Conservation (phyloP, 2,888 invertebrate species). For the Hemaris fuciformis region DNA sequence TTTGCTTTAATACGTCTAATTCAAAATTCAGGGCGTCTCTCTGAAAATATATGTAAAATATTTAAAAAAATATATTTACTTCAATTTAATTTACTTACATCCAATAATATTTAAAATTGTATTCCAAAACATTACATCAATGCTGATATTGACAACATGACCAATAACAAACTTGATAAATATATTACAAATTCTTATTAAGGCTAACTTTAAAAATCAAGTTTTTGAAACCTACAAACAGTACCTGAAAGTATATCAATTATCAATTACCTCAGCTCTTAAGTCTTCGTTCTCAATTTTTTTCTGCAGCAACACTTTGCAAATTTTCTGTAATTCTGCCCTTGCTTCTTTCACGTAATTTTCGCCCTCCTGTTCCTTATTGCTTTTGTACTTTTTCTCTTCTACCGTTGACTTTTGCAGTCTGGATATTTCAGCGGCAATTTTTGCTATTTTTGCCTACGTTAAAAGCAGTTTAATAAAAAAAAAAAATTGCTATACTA, state of each 20-base stretch:
- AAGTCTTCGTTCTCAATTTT: conserved; percentile 66
- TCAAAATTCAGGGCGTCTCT: conserved; percentile 53
- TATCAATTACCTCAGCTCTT: conserved; percentile 49
- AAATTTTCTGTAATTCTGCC: conserved; percentile 60
- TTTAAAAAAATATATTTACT: conserved; percentile 1
- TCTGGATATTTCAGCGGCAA: conserved; percentile 37
- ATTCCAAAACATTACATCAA: too few species aligned
- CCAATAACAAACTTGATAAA: too few species aligned
- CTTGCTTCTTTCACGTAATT: conserved; percentile 57
- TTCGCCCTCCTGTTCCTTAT: conserved; percentile 56
- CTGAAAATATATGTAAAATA: conserved; percentile 39
- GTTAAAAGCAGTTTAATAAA: too few species aligned
- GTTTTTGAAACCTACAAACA: too few species aligned
- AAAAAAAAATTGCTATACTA: too few species aligned
- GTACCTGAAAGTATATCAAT: not conserved
- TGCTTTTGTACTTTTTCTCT: conserved; percentile 42
- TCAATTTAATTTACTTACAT: too few species aligned
- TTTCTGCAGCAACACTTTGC: conserved; percentile 54
- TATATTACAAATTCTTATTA: too few species aligned
- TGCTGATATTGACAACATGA: too few species aligned
- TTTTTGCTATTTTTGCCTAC: conserved; percentile 44
- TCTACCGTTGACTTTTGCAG: conserved; percentile 35
- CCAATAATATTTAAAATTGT: too few species aligned
- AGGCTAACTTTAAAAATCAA: too few species aligned
- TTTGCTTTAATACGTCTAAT: conserved; percentile 49